Evolutionary conservation across 1,140 invertebrate species (phyloP).

Genomic region (Dendroctonus ponderosae): DNA sequence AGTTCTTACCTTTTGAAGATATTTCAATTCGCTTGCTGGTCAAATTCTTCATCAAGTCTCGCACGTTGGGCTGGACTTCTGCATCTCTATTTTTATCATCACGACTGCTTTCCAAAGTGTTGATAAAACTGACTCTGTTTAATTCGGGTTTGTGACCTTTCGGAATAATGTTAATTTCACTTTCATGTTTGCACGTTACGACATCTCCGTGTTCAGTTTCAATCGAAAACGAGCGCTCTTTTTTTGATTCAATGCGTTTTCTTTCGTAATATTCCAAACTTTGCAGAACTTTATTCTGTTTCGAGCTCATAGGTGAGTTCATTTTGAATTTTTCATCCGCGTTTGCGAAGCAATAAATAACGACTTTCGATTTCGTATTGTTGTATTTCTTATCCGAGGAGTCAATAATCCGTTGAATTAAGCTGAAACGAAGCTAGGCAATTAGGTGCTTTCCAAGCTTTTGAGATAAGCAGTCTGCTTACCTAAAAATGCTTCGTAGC

Average conservation of each 20-base stretch:
- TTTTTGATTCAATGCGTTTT: not conserved
- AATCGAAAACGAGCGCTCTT: constrained; percentile 26
- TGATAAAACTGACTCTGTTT: constrained; percentile 16
- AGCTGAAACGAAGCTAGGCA: constrained; percentile 11
- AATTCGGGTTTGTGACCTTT: constrained; percentile 6
- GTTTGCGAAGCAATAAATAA: constrained; percentile 31
- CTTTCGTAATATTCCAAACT: constrained; percentile 12
- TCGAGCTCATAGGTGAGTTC: constrained; percentile 32
- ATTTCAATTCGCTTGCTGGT: constrained; percentile 21
- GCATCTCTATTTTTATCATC: constrained; percentile 3
- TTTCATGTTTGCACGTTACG: constrained; percentile 29
- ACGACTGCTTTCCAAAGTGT: not conserved
- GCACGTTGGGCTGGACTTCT: constrained; percentile 16
- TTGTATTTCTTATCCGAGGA: constrained; percentile 36
- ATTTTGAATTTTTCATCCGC: constrained; percentile 26
- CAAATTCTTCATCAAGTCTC: constrained; percentile 27
- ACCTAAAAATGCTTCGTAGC: constrained; percentile 7
- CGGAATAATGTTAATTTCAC: constrained; percentile 20
- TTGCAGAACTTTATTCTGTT: constrained; percentile 18
- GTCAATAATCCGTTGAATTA: constrained; percentile 37
- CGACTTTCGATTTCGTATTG: constrained; percentile 35
- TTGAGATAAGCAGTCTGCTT: not conserved
- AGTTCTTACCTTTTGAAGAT: constrained; percentile 16
- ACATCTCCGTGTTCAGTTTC: constrained; percentile 34
- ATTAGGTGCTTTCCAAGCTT: not conserved